Base-by-base conservation (phyloP, 2,113 vertebrate genomes). In the Ptilonorhynchus violaceus region DNA sequence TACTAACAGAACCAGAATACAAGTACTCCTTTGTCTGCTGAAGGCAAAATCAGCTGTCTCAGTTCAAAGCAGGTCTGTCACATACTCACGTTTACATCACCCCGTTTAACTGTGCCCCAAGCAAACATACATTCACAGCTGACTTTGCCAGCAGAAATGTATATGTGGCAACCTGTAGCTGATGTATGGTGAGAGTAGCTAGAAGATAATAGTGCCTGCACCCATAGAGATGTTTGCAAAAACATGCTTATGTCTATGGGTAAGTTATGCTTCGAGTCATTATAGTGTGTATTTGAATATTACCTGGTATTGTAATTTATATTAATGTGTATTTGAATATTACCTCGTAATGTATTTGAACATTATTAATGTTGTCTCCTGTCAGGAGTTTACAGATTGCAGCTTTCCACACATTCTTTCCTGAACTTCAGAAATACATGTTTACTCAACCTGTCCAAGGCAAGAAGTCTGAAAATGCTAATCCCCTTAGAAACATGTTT, bases 401-500 rank as follows among this genome's bases (percentile, higher is more conserved):
- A 81, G 68, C n/a, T 84, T 44, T 87, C 64, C 81, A 69, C 21
- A 30, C 22, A 13, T 73, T 77, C 75, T 63, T 72, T 84, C 53
- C 59, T 41, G 33, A 89, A 78, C 21, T 55, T 94, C 70, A 92
- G 72, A 87, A 93, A 82, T 64, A 85, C 11, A 77, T 2, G 6
- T 85, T 95, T 86, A 91, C 25, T 87, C 21, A 76, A 70, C 30
- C 66, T 64, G 85, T 56, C 46, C 74, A 89, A 89, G 47, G 59
- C 52, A 74, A 58, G 74, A 78, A 91, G n/a, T 66, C 59, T 73
- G 39, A 67, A 96, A 96, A 96, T 63, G 25, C 47, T 87, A 95
- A 80, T 79, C 72, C 91, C 82, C 85, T 95, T 60, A 90, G 81
- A 91, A 96, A 86, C 63, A 59, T 21, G 39, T 25, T 94, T 95